These are phyloP conservation scores for Dicrurus megarhynchus DNA, from an alignment of 2,113 vertebrate species.

Conservation along the genomic window DNA sequence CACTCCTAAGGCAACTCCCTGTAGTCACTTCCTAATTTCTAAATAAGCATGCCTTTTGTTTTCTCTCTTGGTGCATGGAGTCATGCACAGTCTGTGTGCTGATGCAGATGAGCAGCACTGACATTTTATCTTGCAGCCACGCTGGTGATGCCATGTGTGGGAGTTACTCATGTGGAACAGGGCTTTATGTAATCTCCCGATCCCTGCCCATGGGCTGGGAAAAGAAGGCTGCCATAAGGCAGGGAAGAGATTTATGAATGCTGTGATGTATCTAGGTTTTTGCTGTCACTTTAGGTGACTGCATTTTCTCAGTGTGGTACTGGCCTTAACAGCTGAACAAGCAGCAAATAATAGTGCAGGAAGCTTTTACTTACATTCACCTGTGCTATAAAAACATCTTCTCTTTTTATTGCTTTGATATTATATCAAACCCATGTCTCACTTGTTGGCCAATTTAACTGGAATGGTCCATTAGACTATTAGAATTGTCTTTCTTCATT, in stretches of 20 bases:
- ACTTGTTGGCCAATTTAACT: background rate
- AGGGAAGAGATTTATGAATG: background rate
- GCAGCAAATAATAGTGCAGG: background rate
- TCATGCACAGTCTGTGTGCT: background rate
- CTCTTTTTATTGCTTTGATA: background rate
- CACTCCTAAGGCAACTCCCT: background rate
- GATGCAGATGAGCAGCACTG: background rate
- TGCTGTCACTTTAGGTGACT: background rate
- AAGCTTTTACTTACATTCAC: background rate
- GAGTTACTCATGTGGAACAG: background rate
- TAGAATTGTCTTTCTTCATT: background rate
- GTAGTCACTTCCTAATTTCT: background rate
- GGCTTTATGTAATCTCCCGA: background rate
- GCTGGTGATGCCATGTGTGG: background rate
- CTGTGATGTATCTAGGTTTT: background rate
- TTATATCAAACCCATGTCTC: background rate
- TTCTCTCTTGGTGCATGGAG: background rate
- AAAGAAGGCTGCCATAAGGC: background rate
- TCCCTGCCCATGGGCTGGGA: background rate
- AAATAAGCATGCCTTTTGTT: background rate
- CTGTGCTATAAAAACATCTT: background rate
- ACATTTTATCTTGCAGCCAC: rapidly evolving
- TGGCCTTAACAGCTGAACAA: background rate
- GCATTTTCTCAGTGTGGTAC: background rate
- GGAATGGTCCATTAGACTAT: background rate